Evolutionary conservation across 2,113 vertebrate genomes (phyloP), one percentile per base, ranked within the genome.

Genomic region (Acanthisitta chloris): DNA sequence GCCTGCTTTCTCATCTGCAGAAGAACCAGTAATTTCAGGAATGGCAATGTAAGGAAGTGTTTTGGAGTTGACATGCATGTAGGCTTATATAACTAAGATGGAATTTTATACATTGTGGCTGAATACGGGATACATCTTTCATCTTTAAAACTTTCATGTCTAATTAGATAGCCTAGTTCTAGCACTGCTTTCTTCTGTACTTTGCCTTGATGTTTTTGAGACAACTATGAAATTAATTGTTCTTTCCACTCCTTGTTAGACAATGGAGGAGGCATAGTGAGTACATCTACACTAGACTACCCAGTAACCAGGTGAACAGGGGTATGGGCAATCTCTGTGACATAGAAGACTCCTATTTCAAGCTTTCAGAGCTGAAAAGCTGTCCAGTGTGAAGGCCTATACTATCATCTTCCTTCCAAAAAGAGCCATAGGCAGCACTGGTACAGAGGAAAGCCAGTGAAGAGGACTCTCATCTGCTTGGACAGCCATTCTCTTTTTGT

Each of bases 1-100:
- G 98, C 98, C 94, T 99, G 99, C 94, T 98, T 99, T 94, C 98
- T 98, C 97, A 99, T 96, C 99, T 99, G 85, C 55, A 96, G 95
- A 97, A 91, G 42, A 97, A 88, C 33, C 46, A 73, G 5, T 70
- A 40, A 82, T 88, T 79, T 79, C 91, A 90, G 52, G 31, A 84
- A 79, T 9, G 55, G 70, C n/a, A 76, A 58, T 66, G 81, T 55
- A 73, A 84, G 48, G 28, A 91, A 83, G 9, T 42, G 84, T 52
- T 84, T 36, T 54, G 12, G 83, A 85, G 46, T n/a, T 71, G 45
- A 86, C 49, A 48, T 45, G 43, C 20, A 14, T 38, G 34, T 25
- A 19, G 20, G 10, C 52, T 96, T 94, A 54, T 80, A 51, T 59
- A 95, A 79, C 33, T 54, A 85, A 78, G 48, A 78, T 0, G 54